phyloP scores from a whole-genome alignment of 30 jellyfish, hydroid and myxozoan species.

The Aurelia coerulea region DNA sequence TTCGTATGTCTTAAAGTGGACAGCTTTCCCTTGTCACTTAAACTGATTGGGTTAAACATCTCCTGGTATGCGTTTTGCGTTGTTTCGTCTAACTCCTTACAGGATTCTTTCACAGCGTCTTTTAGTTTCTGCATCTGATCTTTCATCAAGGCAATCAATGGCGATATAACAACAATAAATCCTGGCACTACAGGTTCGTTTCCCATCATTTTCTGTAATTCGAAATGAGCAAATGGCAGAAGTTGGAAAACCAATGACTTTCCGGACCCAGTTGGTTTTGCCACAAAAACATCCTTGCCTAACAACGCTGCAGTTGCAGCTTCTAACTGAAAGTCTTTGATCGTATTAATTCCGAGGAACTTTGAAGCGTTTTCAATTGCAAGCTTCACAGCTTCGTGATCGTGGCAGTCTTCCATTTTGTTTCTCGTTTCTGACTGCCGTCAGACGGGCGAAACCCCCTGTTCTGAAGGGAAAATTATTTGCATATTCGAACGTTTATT shows the following conservation, averaged over 20 bases:
- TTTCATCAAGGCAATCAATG: conserved; percentile 53
- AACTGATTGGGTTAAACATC: conserved; percentile 27
- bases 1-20: conserved; percentile 18
- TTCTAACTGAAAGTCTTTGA: conserved; percentile 40
- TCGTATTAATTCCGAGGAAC: conserved; percentile 4
- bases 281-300: conserved; percentile 50
- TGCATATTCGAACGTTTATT: no score
- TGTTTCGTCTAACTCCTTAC: no score
- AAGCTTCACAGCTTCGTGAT: no score
- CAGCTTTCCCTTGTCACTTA: conserved; percentile 43
- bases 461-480: no score
- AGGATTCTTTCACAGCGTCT: conserved; percentile 39
- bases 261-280: conserved; percentile 64
- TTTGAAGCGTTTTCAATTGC: conserved; percentile 39
- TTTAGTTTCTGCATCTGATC: conserved; percentile 41
- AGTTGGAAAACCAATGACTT: conserved; percentile 41
- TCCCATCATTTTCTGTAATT: conserved; percentile 40
- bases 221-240: conserved; percentile 46
- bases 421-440: no score
- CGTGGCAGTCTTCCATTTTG: no score
- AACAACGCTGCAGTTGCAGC: conserved; percentile 49
- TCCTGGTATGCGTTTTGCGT: conserved; percentile 28
- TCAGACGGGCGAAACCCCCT: no score
- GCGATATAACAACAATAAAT: conserved; percentile 29
- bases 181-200: conserved; percentile 58